Conservation (phyloP, 2,888 invertebrate genomes). For the Leptogaster cylindrica region DNA sequence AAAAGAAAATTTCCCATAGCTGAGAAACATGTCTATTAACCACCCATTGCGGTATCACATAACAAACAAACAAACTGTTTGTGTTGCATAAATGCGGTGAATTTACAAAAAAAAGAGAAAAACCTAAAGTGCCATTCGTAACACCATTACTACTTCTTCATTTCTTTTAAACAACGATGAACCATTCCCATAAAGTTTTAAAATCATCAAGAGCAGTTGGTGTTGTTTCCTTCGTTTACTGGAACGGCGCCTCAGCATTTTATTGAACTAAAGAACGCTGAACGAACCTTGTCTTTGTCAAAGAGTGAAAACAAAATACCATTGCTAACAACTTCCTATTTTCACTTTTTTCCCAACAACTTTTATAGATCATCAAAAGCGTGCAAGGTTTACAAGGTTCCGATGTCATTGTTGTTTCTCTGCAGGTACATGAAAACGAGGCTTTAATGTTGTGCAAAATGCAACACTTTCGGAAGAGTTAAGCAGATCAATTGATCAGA, state of each 20-base stretch:
- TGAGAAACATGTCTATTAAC: too few relatives aligned
- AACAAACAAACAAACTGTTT: too few relatives aligned
- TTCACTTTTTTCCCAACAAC: slow-evolving; percentile 28
- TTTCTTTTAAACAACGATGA: too few relatives aligned
- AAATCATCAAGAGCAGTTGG: slow-evolving; percentile 11
- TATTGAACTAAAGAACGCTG: background rate
- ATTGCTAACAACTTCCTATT: slow-evolving; percentile 28
- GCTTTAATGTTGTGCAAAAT: background rate
- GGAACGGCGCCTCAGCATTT: slow-evolving; percentile 12
- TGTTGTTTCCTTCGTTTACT: slow-evolving; percentile 2
- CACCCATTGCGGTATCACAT: too few relatives aligned
- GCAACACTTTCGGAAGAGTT: background rate
- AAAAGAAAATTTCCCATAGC: too few relatives aligned
- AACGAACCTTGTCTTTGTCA: too few relatives aligned
- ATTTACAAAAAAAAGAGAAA: too few relatives aligned
- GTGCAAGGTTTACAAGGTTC: background rate
- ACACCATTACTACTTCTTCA: too few relatives aligned
- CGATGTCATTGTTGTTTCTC: background rate
- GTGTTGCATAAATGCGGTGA: too few relatives aligned
- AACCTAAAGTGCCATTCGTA: too few relatives aligned
- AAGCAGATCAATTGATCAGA: background rate
- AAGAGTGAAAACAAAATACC: slow-evolving; percentile 11
- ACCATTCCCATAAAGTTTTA: too few relatives aligned
- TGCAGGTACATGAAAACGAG: background rate
- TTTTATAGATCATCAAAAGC: background rate